Evolutionary conservation across 2,113 vertebrate genomes (phyloP).

Genomic region (Sitta europaea): DNA sequence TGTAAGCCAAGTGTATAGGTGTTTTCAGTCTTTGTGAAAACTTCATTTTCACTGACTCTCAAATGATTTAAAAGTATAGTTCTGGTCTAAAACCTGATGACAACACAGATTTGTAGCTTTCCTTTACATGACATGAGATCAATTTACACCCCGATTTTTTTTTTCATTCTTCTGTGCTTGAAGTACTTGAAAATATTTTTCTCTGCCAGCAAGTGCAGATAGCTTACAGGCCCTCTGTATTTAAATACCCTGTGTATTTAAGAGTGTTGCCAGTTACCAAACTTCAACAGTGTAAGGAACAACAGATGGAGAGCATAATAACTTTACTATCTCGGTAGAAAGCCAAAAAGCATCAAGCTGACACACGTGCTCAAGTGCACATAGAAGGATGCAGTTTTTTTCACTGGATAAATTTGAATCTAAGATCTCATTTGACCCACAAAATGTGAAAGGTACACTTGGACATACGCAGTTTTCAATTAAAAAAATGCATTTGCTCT

Average conservation of each 20-base stretch:
- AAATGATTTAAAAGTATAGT: neutral
- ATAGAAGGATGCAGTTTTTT: neutral
- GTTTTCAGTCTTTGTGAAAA: neutral
- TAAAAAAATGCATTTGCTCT: neutral
- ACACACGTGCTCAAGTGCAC: neutral
- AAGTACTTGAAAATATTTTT: conserved; percentile 12
- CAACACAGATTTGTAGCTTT: neutral
- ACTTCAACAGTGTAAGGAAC: conserved; percentile 16
- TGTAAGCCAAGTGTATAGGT: neutral
- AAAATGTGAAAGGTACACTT: neutral
- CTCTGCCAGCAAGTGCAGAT: neutral
- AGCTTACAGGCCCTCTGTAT: neutral
- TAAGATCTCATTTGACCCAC: neutral
- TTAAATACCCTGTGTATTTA: conserved; percentile 21
- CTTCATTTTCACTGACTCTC: neutral
- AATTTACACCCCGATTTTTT: neutral
- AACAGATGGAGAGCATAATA: conserved; percentile 51
- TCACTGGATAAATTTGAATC: neutral
- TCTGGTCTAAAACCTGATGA: neutral
- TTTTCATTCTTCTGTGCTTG: neutral
- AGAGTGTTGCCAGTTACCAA: conserved; percentile 1
- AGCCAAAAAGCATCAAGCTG: conserved; percentile 50
- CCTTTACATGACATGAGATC: neutral
- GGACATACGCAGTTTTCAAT: neutral
- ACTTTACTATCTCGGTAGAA: neutral